Base-by-base conservation (phyloP, 2,113 vertebrate genomes). In the Lophius piscatorius region DNA sequence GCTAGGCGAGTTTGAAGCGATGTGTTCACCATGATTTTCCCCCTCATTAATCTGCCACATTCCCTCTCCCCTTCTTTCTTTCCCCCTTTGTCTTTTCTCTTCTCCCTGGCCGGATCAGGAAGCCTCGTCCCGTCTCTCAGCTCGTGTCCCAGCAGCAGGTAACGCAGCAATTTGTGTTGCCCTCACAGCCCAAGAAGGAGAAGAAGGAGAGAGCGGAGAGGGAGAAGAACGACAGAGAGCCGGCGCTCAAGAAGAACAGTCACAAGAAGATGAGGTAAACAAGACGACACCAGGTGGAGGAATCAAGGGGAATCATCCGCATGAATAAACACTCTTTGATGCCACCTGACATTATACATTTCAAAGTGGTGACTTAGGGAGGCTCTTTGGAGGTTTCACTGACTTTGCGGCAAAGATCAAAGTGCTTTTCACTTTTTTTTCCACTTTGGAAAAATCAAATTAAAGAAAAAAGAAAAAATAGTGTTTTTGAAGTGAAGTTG, bases 101-200 rank as follows among this genome's bases (percentile, higher is more conserved):
- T 31, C 28, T 56, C 22, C 50, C 7, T 31, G 28, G 44, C 39
- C 34, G 60, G 39, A 74, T 88, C 93, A 99, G 96, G 94, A 99
- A 99, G 89, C 96, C 96, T 89, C 96, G 97, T 70, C 95, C 96
- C 61, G 96, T 99, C 88, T 98, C 97, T 74, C 97, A 99, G 91
- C 90, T 99, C 89, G 95, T 98, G 79, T 92, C 96, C 64, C 97
- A 98, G 88, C 97, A 99, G 89, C 97, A 98, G 91, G 97, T 97
- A 91, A 93, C 96, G 51, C 96, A 96, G 90, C 97, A 99, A 86
- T 99, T 99, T 21, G 93, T 97, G 87, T 93, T 96, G 75, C 96
- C 97, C 82, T 93, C 93, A 26, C 97, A 96, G 85, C 95, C 96
- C 90, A 98, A 98, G 87, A 99, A 99, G 91, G 97, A 99, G 83